Evolutionary conservation across 2,888 invertebrate species (phyloP), one percentile per base, ranked within the genome.

Genomic region (Trachelus stipa): DNA sequence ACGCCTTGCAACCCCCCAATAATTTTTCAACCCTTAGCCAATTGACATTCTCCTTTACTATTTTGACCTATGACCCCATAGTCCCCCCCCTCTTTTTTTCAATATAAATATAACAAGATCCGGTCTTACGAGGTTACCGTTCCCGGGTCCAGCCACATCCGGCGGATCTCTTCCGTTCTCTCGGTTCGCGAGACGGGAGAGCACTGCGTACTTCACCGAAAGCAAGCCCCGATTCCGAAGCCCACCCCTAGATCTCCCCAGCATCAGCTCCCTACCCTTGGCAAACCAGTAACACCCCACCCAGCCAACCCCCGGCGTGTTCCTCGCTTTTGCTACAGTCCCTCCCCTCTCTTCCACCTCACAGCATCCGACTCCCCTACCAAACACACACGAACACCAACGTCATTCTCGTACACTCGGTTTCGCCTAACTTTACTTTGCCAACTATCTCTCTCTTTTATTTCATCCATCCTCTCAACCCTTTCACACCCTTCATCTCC

Each of bases 121-220:
- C 40, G 40, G 40, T 4, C 15, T 40, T 40, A 40, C 15, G 15
- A 40, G 40, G 40, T 40, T 40, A 40, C 40, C 40, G 40, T 15
- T 40, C 40, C 40, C 40, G 40, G 40, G 40, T 40, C 40, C 40
- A 40, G 40, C 40, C 40, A 15, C 40, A 40, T 40, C 15, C 40
- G 40, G 40, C 40, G 40, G 40, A 33, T n/a, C n/a, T 80, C 40
- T 15, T 40, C 83, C 85, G 83, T 86, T 85, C 83, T 83, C 87
- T 85, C 88, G 85, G 85, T 83, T 30, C 87, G 87, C 88, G 86
- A 85, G 85, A 83, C 87, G 85, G 84, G 86, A 84, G 87, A 87
- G 85, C 85, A 88, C 88, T 87, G 87, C 86, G 87, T 85, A 82
- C 85, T 83, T 81, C 82, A 83, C 85, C 77, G 85, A 86, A 83